Evolutionary conservation across 2,888 invertebrate genomes (phyloP), one percentile per base, ranked within the genome.

Genomic region (Torymus aiolomorphi): DNA sequence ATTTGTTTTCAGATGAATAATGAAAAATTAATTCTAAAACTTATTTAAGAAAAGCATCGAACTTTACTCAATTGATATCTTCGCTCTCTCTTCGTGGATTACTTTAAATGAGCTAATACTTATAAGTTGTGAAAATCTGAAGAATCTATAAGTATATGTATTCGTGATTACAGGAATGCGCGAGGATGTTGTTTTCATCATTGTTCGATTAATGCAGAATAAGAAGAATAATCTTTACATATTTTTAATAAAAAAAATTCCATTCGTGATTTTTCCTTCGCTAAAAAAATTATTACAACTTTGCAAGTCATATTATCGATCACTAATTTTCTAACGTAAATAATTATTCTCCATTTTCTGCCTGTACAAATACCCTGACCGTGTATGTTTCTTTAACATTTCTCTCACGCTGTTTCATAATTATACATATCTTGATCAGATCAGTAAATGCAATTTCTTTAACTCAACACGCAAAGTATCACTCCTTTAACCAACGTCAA

Each of bases 401-500:
- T 24, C 51, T 72, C 13, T 52, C 24, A 16, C 1, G 5, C 11
- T 31, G 49, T 18, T 63, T 31, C 63, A 12, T 56, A 69, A 62
- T 62, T 78, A 69, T 69, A 65, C 20, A 72, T 42, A 31, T 69
- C 63, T 75, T 49, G 18, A 69, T 13, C 54, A 18, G 14, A 14
- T 76, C 3, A 61, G 49, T 61, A 8, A 65, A 70, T 75, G 66
- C 49, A 54, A 67, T 74, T 65, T 24, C 20, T 69, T 18, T 8
- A 78, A 71, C 18, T 20, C 54, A 75, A 71, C 61, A 49, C 63
- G 59, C 16, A 72, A 72, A 63, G 31, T 71, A 80, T 42, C 62
- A 80, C 70, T 63, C 72, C 77, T 70, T 79, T 75, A 81, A 78
- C 81, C 80, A 86, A 82, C 84, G 83, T 87, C 87, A 87, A 85